These are phyloP conservation scores for Coregonus ussuriensis DNA, from an alignment of 2,797 vertebrate genomes.

Conservation along the genomic window DNA sequence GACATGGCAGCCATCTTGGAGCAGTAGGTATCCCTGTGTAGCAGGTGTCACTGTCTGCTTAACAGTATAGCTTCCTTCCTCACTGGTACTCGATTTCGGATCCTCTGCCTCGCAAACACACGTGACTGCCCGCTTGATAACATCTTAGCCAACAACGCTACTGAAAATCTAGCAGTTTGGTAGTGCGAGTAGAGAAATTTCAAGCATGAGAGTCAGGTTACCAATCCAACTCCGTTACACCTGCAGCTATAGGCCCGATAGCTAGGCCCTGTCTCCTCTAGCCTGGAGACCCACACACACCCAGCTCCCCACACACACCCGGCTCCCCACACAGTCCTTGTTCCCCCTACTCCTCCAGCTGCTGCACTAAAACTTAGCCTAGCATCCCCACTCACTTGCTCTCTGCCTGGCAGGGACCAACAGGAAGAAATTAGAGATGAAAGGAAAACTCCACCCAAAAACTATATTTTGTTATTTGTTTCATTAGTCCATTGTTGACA, in stretches of 20 bases:
- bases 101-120: background rate
- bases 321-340: background rate
- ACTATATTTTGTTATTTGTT: too few species aligned
- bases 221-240: background rate
- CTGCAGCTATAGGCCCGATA: background rate
- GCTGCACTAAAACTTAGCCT: slow-evolving; percentile 8
- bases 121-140: too few species aligned
- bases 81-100: background rate
- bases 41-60: background rate
- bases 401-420: slow-evolving; percentile 11
- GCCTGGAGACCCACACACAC: background rate
- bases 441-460: background rate
- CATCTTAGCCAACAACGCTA: background rate
- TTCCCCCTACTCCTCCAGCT: background rate
- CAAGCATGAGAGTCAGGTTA: too few species aligned
- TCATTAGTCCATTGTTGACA: too few species aligned
- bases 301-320: background rate
- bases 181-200: background rate
- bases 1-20: slow-evolving; percentile 99
- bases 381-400: slow-evolving; percentile 11
- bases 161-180: too few species aligned
- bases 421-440: slow-evolving; percentile 31
- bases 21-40: slow-evolving; percentile 84
- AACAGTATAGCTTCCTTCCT: background rate
- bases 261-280: background rate